Evolutionary conservation across 2,797 vertebrate genomes (phyloP), one percentile per base, ranked within the genome.

Genomic region (Pelochelys cantorii): DNA sequence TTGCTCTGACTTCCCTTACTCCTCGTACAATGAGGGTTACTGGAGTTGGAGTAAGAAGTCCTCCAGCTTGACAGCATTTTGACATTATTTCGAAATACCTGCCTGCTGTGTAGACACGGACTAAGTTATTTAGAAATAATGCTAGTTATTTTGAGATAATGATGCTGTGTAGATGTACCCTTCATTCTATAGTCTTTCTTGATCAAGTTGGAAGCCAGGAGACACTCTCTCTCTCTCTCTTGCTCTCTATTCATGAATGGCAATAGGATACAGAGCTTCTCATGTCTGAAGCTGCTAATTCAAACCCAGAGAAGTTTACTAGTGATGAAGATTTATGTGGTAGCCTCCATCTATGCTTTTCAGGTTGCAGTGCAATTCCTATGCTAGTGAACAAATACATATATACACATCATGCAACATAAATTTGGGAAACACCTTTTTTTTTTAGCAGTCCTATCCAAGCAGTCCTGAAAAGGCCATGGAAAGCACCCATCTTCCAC

Each of bases 281-380:
- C 10, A 5, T 1, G 2, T 52, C 48, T 60, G n/a, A 74, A 92
- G 92, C 78, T 4, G 34, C 1, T 2, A 0, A 9, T 85, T 81
- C 54, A 75, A 89, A 78, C 37, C 2, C 29, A 80, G 65, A 52
- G 0, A 10, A 65, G 14, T 11, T 54, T 10, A 42, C 5, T 31
- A 11, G 0, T 17, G 62, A 4, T 2, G 20, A 4, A 29, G 0
- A 20, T 0, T 3, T 5, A 12, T 15, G 81, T 3, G 11, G 17
- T 10, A 89, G 1, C 2, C 53, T 57, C 22, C 12, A 23, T 2
- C 83, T 15, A 84, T 57, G 1, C 55, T 14, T 6, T 80, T 75
- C 37, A 27, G 78, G 5, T 48, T 25, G 29, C 2, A n/a, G 1
- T 68, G 81, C 55, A 59, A 18, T 78, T 55, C 15, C 17, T 68